A percentile compares a stretch with the other conserved stretches of the same genome.
Conservation (phyloP, 2,888 invertebrate species). For the Crematogaster levior region DNA sequence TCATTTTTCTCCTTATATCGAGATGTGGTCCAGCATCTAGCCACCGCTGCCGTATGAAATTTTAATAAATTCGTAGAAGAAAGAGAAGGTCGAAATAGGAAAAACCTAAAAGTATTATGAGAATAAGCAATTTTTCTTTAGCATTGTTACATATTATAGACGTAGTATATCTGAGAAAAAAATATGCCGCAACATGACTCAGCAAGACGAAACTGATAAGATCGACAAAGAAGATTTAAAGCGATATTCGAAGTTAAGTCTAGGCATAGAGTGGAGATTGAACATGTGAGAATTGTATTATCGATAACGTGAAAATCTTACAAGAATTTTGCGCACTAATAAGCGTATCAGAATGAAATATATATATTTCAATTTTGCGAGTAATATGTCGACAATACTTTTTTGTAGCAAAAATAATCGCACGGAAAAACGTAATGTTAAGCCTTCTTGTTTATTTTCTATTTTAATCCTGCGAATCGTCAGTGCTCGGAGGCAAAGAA, state of each 20-base stretch:
- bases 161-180: not conserved
- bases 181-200: conserved; percentile 15
- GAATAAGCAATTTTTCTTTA: not conserved
- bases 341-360: not conserved
- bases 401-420: not conserved
- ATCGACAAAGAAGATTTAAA: not conserved
- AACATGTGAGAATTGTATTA: not conserved
- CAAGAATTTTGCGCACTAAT: not conserved
- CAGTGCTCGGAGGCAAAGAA: conserved; percentile 22
- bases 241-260: conserved; percentile 23
- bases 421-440: not conserved
- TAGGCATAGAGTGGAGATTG: not conserved
- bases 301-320: not conserved
- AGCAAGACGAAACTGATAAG: not conserved
- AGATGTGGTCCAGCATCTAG: not conserved
- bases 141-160: not conserved
- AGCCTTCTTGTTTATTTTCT: not conserved
- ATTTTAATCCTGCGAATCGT: conserved; percentile 28
- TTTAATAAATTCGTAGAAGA: not conserved
- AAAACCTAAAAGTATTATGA: not conserved
- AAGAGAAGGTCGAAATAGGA: conserved; percentile 9
- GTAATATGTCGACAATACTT: not conserved
- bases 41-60: not conserved
- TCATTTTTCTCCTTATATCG: not conserved
- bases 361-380: not conserved